Evolutionary conservation across 2,888 invertebrate species (phyloP).

Genomic region (Hypselothyrea guttata): DNA sequence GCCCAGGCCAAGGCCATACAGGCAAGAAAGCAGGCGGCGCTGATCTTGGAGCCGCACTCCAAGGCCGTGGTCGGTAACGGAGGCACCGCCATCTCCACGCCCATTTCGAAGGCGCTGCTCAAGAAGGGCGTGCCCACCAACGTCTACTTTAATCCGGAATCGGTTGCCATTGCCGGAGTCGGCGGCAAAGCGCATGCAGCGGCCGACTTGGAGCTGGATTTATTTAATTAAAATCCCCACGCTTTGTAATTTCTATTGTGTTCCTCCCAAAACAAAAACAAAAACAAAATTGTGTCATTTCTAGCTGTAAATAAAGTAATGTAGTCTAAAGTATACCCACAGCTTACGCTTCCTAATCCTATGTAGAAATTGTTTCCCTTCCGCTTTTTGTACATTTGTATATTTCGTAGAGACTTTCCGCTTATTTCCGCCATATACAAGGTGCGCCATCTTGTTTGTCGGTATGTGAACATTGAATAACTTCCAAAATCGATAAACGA

Average conservation of each 20-base stretch:
- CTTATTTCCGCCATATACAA: too few relatives aligned
- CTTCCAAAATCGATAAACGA: too few relatives aligned
- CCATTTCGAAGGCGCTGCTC: slow-evolving; percentile 86
- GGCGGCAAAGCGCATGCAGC: slow-evolving; percentile 90
- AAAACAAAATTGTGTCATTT: slow-evolving; percentile 41
- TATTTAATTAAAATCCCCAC: slow-evolving; percentile 61
- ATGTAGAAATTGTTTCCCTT: slow-evolving; percentile 30
- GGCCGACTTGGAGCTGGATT: slow-evolving; percentile 86
- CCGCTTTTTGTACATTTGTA: slow-evolving; percentile 24
- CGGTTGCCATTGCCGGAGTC: slow-evolving; percentile 88
- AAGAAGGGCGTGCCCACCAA: slow-evolving; percentile 85
- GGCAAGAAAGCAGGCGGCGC: slow-evolving; percentile 76
- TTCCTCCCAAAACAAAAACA: slow-evolving; percentile 16
- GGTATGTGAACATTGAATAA: too few relatives aligned
- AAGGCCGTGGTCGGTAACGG: slow-evolving; percentile 86
- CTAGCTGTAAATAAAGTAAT: slow-evolving; percentile 54
- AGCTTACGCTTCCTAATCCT: slow-evolving; percentile 31
- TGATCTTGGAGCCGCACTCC: slow-evolving; percentile 86
- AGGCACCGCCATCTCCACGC: slow-evolving; percentile 88
- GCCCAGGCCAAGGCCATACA: slow-evolving; percentile 48
- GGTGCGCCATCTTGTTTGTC: too few relatives aligned
- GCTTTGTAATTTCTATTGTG: slow-evolving; percentile 36
- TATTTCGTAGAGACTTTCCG: too few relatives aligned
- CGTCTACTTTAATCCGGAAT: slow-evolving; percentile 86
- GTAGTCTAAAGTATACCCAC: slow-evolving; percentile 26